phyloP scores from a whole-genome alignment of 1,140 invertebrate genomes.

The Chrysomallon squamiferum region DNA sequence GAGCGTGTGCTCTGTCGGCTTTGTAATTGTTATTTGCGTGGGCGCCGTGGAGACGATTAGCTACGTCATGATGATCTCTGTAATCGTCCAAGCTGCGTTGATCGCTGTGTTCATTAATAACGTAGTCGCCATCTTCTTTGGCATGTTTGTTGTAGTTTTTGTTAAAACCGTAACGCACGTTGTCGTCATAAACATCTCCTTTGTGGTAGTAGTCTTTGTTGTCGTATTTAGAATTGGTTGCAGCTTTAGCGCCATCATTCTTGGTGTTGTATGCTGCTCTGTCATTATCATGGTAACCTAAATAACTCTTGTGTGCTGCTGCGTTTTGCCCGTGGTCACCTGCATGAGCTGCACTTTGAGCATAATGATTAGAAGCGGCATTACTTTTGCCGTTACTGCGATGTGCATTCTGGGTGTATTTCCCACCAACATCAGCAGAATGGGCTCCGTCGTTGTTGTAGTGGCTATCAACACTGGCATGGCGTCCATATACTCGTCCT shows the following conservation, averaged over 20 bases:
- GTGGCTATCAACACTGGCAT: background rate
- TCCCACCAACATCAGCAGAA: background rate
- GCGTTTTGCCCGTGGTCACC: background rate
- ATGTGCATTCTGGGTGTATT: background rate
- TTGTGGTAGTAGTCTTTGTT: constrained; percentile 8
- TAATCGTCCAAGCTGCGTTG: constrained; percentile 5
- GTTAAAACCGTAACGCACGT: constrained; percentile 5
- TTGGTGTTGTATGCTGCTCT: background rate
- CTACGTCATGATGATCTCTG: background rate
- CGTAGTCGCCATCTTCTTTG: constrained; percentile 2
- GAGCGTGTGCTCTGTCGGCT: constrained; percentile 1
- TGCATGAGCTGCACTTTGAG: background rate
- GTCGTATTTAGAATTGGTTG: background rate
- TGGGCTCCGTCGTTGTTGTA: background rate
- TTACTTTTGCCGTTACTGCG: background rate
- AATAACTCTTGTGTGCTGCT: background rate
- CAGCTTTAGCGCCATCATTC: constrained; percentile 2
- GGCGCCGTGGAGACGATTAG: background rate
- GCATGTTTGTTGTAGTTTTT: constrained; percentile 12
- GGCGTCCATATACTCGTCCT: background rate
- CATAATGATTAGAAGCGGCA: background rate
- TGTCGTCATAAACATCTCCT: background rate
- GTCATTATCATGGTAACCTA: background rate
- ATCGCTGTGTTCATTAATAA: background rate
- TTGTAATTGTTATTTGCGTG: constrained; percentile 1